Evolutionary conservation across 2,888 invertebrate species (phyloP), one percentile per base, ranked within the genome.

Genomic region (Drosophila kambysellisi): DNA sequence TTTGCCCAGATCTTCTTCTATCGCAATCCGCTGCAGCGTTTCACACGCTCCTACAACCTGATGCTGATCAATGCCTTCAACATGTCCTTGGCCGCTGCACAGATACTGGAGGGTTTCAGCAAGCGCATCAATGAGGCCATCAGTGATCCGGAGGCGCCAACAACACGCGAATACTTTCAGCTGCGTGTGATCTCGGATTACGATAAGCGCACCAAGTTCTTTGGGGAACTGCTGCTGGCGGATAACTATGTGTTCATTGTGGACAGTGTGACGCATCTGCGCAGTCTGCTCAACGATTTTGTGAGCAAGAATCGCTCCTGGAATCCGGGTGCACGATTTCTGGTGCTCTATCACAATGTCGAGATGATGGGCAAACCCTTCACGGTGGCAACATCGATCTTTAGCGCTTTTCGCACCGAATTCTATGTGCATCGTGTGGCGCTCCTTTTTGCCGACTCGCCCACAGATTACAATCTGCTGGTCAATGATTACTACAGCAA

Each of bases 301-400:
- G 76, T 93, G 4, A 91, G 83, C 37, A 75, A 67, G 15, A 86
- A 90, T 79, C 71, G 88, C 8, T 91, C 92, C 0, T 93, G 93
- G 92, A 93, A 93, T 79, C 93, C 93, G 0, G 92, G 92, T 0
- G 93, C 91, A 0, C 88, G 85, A 30, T 93, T 93, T 65, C 61
- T 93, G 5, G 81, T 93, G 20, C 85, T 93, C 33, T 93, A 82
- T 59, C 91, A 93, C 53, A 91, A 93, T 70, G 77, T 79, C 0
- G 54, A 74, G 0, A 33, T 85, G 39, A 75, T 85, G 0, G 71
- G 79, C 11, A 70, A 64, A 1, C 81, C 83, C n/a, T 77, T 76
- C 46, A 57, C 74, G 0, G 73, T 92, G 0, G 91, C 92, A 3
- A 69, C 79, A 0, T 56, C 78, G 9, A 82, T 93, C 39, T 92